These are phyloP conservation scores for Andrena praecox DNA, from an alignment of 2,888 invertebrate species.

Conservation along the genomic window DNA sequence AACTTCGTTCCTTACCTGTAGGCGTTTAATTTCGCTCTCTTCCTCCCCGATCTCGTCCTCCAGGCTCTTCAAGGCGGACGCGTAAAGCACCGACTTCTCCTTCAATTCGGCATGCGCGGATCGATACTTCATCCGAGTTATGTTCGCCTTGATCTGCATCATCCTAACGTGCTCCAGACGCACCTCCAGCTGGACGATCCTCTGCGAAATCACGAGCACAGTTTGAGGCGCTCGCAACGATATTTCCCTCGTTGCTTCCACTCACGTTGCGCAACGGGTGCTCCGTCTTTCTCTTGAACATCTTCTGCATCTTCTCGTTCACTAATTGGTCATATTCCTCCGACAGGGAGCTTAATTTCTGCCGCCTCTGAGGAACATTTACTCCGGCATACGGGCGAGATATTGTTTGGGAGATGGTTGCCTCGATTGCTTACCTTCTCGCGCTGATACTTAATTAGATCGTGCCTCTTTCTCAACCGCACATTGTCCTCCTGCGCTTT, in stretches of 20 bases:
- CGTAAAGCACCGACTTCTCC: slow-evolving; percentile 79
- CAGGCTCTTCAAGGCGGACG: slow-evolving; percentile 88
- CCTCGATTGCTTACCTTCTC: slow-evolving; percentile 85
- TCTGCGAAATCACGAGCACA: slow-evolving; percentile 70
- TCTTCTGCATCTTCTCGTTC: slow-evolving; percentile 75
- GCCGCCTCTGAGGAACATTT: slow-evolving; percentile 75
- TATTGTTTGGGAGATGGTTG: slow-evolving; percentile 30
- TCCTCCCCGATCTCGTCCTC: slow-evolving; percentile 90
- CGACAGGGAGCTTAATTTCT: slow-evolving; percentile 77
- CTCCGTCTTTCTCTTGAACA: slow-evolving; percentile 83
- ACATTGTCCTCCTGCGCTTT: slow-evolving; percentile 80
- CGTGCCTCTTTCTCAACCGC: slow-evolving; percentile 88
- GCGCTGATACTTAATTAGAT: slow-evolving; percentile 90
- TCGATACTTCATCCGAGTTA: slow-evolving; percentile 91
- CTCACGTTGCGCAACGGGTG: slow-evolving; percentile 89
- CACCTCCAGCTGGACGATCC: slow-evolving; percentile 90
- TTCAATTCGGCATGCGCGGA: slow-evolving; percentile 87
- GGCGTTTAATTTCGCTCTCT: slow-evolving; percentile 90
- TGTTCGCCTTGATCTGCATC: slow-evolving; percentile 93
- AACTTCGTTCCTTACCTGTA: slow-evolving; percentile 86
- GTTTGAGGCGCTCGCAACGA: background rate
- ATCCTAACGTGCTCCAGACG: slow-evolving; percentile 93
- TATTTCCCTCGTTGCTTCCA: background rate
- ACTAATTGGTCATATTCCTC: slow-evolving; percentile 81
- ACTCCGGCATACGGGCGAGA: slow-evolving; percentile 20